phyloP scores from a whole-genome alignment of 2,797 vertebrate genomes.

The Scomberomorus guttatus region DNA sequence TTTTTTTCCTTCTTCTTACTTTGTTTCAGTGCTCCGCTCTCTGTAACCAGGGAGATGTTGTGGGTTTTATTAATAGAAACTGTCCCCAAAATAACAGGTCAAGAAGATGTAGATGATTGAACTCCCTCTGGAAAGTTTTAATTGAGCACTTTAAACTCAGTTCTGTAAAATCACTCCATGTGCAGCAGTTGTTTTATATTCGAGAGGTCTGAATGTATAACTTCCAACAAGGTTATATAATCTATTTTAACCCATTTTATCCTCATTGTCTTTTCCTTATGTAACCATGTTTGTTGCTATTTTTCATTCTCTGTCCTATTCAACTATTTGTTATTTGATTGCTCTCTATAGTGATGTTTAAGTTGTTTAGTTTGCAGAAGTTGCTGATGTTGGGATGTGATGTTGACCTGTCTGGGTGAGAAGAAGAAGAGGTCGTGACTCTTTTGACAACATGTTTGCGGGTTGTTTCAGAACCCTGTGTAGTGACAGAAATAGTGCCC shows the following conservation, averaged over 20 bases:
- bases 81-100: constrained; percentile 73
- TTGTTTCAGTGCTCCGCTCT: constrained; percentile 56
- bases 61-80: constrained; percentile 77
- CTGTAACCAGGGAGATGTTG: constrained; percentile 81
- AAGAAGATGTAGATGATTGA: constrained; percentile 53
- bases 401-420: not conserved
- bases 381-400: not conserved
- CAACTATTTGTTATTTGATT: not conserved
- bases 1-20: not conserved
- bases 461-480: constrained; percentile 6
- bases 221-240: constrained; percentile 35
- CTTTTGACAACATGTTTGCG: not conserved
- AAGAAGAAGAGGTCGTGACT: not conserved
- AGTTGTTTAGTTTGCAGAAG: not conserved
- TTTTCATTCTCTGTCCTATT: not conserved
- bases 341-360: not conserved
- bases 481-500: constrained; percentile 8
- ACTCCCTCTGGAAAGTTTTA: constrained; percentile 51
- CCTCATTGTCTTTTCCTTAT: constrained; percentile 29
- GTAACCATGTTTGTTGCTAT: constrained; percentile 16
- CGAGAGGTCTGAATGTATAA: constrained; percentile 16
- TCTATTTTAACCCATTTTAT: constrained; percentile 21
- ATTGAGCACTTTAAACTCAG: constrained; percentile 15
- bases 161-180: not conserved
- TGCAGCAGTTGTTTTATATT: not conserved